phyloP scores from a whole-genome alignment of 2,113 vertebrate species.

The Raja brachyura region DNA sequence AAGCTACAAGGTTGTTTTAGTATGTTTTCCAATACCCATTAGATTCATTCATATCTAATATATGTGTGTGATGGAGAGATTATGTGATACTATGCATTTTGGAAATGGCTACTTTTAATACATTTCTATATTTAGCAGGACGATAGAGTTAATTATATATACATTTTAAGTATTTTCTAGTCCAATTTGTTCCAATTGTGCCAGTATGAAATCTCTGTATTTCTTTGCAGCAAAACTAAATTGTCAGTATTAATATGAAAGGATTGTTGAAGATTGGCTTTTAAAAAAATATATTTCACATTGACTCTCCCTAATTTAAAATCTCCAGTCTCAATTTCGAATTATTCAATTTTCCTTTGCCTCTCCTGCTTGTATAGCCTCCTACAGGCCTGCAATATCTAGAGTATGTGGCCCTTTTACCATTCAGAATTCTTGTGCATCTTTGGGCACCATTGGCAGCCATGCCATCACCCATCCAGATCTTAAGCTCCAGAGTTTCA shows the following conservation, averaged over 20 bases:
- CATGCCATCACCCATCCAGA: background rate
- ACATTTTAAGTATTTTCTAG: background rate
- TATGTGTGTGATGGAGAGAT: background rate
- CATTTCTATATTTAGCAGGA: background rate
- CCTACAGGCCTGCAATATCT: background rate
- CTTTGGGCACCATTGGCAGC: background rate
- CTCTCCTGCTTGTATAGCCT: too few species aligned
- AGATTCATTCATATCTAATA: background rate
- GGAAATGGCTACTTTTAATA: background rate
- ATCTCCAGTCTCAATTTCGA: background rate
- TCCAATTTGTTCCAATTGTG: background rate
- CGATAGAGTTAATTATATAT: background rate
- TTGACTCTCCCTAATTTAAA: background rate
- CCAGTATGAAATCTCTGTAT: background rate
- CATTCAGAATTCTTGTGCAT: background rate
- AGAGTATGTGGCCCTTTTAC: background rate
- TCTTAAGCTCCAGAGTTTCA: background rate
- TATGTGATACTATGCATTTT: background rate
- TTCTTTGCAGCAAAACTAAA: background rate
- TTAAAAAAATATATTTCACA: background rate
- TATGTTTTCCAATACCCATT: conserved; percentile 60
- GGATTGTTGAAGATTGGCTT: background rate
- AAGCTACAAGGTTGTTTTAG: conserved; percentile 45
- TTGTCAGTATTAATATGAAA: background rate
- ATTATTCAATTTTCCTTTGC: background rate